phyloP scores from a whole-genome alignment of 2,113 vertebrate species.

The Petrocephalus zakoni region DNA sequence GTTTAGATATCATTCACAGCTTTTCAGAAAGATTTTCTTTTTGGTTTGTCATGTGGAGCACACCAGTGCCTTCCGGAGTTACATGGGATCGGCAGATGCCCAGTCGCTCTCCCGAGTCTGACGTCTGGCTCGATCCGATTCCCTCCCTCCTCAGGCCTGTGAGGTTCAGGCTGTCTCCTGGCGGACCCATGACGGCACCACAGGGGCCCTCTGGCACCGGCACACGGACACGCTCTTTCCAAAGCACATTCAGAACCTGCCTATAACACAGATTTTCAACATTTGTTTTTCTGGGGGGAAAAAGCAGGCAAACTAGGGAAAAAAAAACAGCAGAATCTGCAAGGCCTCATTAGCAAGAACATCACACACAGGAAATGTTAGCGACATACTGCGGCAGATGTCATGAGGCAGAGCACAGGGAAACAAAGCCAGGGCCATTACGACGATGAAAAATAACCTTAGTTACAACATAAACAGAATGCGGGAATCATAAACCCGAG shows the following conservation, averaged over 20 bases:
- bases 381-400: neutral
- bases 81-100: neutral
- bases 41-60: neutral
- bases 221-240: neutral
- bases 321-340: neutral
- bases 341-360: neutral
- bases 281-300: neutral
- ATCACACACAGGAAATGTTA: neutral
- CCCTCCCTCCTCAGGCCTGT: neutral
- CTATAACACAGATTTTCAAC: neutral
- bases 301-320: neutral
- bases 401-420: neutral
- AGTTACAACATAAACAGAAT: neutral
- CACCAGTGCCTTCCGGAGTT: neutral
- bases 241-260: neutral
- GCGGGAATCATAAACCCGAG: neutral
- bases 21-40: neutral
- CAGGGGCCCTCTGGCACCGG: neutral
- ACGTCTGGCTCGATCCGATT: neutral
- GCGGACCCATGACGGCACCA: neutral
- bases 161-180: neutral
- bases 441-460: neutral
- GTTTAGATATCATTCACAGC: neutral
- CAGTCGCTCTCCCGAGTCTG: neutral
- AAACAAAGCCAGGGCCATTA: neutral